Base-by-base conservation (phyloP, 2,113 vertebrate genomes). In the Noturus placidus region DNA sequence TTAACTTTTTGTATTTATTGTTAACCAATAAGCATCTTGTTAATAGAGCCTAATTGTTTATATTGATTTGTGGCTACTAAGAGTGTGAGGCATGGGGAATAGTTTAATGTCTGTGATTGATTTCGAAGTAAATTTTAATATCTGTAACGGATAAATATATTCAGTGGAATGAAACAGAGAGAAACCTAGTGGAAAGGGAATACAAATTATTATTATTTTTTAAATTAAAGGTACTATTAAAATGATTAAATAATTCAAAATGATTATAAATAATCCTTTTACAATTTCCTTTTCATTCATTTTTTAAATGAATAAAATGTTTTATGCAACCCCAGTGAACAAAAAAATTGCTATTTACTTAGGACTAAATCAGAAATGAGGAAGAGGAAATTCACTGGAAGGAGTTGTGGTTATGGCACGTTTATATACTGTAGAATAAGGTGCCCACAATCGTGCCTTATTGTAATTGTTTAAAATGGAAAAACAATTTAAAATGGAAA, bases 281-380 rank as follows among this genome's bases (percentile, higher is more conserved):
- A 22, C 42, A 50, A n/a, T 52, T 52, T 22, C 0, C 52, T 3
- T 25, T 42, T 74, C 38, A 42, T 46, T 46, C 8, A 46, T 46
- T 25, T 61, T n/a, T n/a, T n/a, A 46, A 46, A 46, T 46, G 42
- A 46, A 46, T 46, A 46, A 46, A 46, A 46, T 46, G 4, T 42
- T 19, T 19, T 33, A 17, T 20, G 9, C 9, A 57, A 11, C 52
- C 4, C n/a, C 19, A 14, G n/a, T 33, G 13, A 20, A 35, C 19
- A 77, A 77, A 35, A 20, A 70, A 74, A 25, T 70, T 10, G 10
- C 30, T 78, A 30, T 13, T 69, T 77, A 88, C 20, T 77, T 83
- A 42, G 30, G 76, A 78, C 77, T 83, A 70, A 57, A 67, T 86
- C 74, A 80, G 63, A 77, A 86, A 79, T 87, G 72, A 84, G 38